phyloP scores from a whole-genome alignment of 2,888 invertebrate species.

The Embidobia sp. region DNA sequence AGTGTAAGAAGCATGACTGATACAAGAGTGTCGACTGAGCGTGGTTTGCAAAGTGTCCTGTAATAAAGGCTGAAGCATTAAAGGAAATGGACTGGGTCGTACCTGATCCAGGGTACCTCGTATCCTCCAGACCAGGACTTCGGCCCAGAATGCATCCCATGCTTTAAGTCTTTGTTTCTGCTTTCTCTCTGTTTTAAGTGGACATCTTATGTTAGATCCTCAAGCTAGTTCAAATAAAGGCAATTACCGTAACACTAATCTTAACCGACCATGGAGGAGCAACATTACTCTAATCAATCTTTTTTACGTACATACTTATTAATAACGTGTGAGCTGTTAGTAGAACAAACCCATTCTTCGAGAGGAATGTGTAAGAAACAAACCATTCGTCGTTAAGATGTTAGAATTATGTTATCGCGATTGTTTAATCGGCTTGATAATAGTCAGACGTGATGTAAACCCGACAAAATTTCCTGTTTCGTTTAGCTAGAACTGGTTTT shows the following conservation, averaged over 20 bases:
- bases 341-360: conserved; percentile 6
- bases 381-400: not conserved
- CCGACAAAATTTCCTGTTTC: too few species aligned
- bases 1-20: conserved; percentile 38
- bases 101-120: conserved; percentile 81
- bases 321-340: conserved; percentile 11
- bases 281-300: conserved; percentile 29
- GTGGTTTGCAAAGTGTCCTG: conserved; percentile 72
- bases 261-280: conserved; percentile 37
- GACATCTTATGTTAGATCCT: conserved; percentile 80
- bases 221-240: conserved; percentile 77
- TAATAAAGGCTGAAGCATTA: conserved; percentile 75
- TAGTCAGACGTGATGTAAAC: too few species aligned
- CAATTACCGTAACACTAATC: conserved; percentile 67
- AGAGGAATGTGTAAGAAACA: conserved; percentile 13
- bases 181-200: conserved; percentile 80
- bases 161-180: conserved; percentile 80
- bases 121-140: conserved; percentile 81
- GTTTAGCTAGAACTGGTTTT: too few species aligned
- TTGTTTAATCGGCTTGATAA: too few species aligned
- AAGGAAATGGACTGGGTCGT: conserved; percentile 80
- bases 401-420: not conserved
- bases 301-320: conserved; percentile 13
- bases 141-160: conserved; percentile 81
- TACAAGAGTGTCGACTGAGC: conserved; percentile 38